Evolutionary conservation across 1,140 invertebrate genomes (phyloP), one percentile per base, ranked within the genome.

Genomic region (Centruroides sculpturatus): DNA sequence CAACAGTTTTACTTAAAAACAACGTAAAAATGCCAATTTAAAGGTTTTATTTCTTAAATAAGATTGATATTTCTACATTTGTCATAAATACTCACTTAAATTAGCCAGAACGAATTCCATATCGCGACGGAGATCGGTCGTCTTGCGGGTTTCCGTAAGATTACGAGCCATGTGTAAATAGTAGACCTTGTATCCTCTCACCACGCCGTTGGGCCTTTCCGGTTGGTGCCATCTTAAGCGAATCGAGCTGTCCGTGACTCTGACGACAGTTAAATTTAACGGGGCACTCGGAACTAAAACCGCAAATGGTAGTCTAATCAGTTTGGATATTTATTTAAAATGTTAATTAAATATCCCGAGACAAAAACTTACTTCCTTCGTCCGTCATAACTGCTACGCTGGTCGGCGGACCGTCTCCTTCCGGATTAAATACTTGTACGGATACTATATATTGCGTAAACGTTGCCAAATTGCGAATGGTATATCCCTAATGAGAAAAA

Each of bases 171-270:
- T 56, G 59, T 69, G 60, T n/a, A 65, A 61, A 61, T 66, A 66
- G 66, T 65, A 66, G 59, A 69, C 66, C 13, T 61, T 55, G 63
- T 65, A 69, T 46, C 66, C 68, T 56, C 51, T 54, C 49, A 69
- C 62, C 36, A 64, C 59, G 57, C 83, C 85, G 74, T 86, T 86
- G 50, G 82, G 80, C 67, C 79, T 77, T 66, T 80, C 78, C 49
- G 89, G 89, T 72, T 84, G 82, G 68, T 76, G 76, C 89, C 89
- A 92, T 66, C 81, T 81, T 67, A 93, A 77, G 60, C 83, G 82
- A 65, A 92, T 84, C 70, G 84, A 84, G 52, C 80, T 81, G 62
- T 87, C 80, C 57, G 84, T 85, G 51, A 89, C 83, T 71, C 81
- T 81, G 61, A 82, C 77, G 12, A 86, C 79, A 63, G 82, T 85